These are phyloP conservation scores for Strigops habroptila DNA, from an alignment of 2,113 vertebrate genomes.

Conservation along the genomic window DNA sequence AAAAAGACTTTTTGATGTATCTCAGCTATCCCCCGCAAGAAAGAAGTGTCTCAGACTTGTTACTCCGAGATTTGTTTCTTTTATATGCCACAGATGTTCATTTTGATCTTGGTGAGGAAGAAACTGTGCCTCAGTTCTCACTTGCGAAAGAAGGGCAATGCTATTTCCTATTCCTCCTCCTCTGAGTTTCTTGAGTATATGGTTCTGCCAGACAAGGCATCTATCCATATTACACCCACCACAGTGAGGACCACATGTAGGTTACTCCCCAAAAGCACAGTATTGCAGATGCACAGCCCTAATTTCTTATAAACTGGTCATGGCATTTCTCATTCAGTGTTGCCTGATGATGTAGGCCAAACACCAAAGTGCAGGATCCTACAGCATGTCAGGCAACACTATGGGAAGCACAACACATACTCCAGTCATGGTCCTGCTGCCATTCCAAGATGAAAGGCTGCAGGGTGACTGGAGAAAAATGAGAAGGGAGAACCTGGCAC, in stretches of 20 bases:
- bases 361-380: background rate
- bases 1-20: background rate
- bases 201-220: background rate
- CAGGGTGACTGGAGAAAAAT: background rate
- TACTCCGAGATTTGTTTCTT: background rate
- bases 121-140: background rate
- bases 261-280: background rate
- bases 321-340: background rate
- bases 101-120: background rate
- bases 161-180: background rate
- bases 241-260: background rate
- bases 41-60: background rate
- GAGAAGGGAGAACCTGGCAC: background rate
- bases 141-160: background rate
- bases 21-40: background rate
- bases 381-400: background rate
- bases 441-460: background rate
- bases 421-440: background rate
- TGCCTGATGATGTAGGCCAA: background rate
- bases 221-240: background rate
- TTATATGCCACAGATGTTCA: background rate
- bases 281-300: background rate
- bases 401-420: accelerated
- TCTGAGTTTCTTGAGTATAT: background rate
- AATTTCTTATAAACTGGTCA: background rate